A percentile compares a stretch with the other conserved stretches of the same genome.
Evolutionary conservation across 2,888 invertebrate genomes (phyloP).

Genomic region (Sinodicranocentrus sp.): DNA sequence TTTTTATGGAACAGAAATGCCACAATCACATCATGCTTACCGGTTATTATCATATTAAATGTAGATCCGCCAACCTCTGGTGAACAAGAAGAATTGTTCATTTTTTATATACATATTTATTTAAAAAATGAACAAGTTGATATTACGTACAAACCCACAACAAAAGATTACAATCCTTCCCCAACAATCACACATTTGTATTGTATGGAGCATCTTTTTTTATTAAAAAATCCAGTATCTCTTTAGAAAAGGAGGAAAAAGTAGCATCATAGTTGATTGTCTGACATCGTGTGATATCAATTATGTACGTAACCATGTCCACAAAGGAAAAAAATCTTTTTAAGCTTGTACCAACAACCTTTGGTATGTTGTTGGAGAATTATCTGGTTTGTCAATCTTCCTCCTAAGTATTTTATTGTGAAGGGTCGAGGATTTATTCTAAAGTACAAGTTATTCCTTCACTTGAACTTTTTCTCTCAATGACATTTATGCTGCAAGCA

Average conservation of each 20-base stretch:
- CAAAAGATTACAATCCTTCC: not conserved
- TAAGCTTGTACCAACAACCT: not conserved
- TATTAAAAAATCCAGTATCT: conserved; percentile 13
- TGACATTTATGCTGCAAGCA: too few relatives aligned
- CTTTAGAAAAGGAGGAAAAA: not conserved
- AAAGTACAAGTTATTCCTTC: not conserved
- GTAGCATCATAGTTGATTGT: conserved; percentile 22
- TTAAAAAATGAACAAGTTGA: too few relatives aligned
- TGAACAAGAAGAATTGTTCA: too few relatives aligned
- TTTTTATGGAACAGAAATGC: too few relatives aligned
- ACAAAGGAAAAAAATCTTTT: conserved; percentile 28
- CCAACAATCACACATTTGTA: conserved; percentile 3
- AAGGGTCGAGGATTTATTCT: conserved; percentile 57
- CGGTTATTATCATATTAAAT: too few relatives aligned
- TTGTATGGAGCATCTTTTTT: not conserved
- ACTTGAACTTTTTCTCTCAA: not conserved
- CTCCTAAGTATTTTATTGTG: conserved; percentile 43
- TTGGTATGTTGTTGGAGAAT: conserved; percentile 41
- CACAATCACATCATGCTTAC: too few relatives aligned
- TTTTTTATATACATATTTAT: too few relatives aligned
- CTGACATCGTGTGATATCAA: conserved; percentile 27
- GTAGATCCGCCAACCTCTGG: too few relatives aligned
- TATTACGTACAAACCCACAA: not conserved
- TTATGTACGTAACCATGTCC: conserved; percentile 21
- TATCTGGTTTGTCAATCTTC: conserved; percentile 63